Evolutionary conservation across 1,140 invertebrate species (phyloP), one percentile per base, ranked within the genome.

Genomic region (Chironomus tepperi): DNA sequence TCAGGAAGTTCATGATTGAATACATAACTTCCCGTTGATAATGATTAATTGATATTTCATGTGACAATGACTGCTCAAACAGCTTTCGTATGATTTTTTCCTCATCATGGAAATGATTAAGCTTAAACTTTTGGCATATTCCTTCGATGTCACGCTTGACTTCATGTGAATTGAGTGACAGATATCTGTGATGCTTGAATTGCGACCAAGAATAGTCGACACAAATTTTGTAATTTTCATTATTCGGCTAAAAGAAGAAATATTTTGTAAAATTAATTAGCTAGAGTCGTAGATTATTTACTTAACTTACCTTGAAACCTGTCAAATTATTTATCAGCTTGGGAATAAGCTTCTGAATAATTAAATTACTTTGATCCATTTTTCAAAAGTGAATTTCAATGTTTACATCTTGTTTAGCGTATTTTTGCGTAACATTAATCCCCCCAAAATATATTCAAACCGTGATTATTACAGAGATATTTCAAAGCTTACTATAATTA

Each of bases 1-100:
- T 21, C 1, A 82, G 34, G n/a, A 82, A 81, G 57, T 82, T 78
- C 0, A 82, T 42, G 16, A 82, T n/a, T 0, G 79, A 75, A 78
- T 79, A 81, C 47, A 78, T 76, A 7, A 78, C 73, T 67, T 81
- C 77, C 42, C 77, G 42, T 73, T 79, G 75, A 47, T 77, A 75
- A 15, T 79, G 77, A 7, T 75, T 76, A 12, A 73, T 42, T 72
- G 75, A 77, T 0, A 74, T 16, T 0, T 78, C 76, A 47, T 79
- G 74, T 0, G 77, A 75, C 15, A 81, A 74, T 7, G 81, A 42
- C 34, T 75, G 57, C 0, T 34, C 72, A 67, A 73, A 76, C n/a
- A 82, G 24, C 1, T 76, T 34, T 15, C 74, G 73, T 15, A 82
- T 8, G 21, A 76, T 64, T 0, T 77, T 43, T 0, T 77, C 80